These are phyloP conservation scores for Hyposmocoma kahamanoa DNA, from an alignment of 1,140 invertebrate species.

Conservation along the genomic window DNA sequence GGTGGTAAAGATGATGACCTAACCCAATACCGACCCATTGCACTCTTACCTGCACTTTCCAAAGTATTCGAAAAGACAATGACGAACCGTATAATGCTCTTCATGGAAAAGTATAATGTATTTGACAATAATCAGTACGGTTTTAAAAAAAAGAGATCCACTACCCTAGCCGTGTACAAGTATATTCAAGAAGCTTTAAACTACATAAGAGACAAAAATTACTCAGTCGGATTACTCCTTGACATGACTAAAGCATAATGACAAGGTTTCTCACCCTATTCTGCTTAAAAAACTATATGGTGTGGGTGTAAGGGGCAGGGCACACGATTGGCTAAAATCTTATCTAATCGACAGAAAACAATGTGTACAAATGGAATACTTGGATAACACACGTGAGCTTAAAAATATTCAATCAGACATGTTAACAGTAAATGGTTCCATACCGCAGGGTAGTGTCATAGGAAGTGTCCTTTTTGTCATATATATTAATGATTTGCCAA, in stretches of 20 bases:
- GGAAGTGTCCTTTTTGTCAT: neutral
- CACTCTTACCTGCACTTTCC: neutral
- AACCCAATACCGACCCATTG: neutral
- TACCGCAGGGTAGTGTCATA: neutral
- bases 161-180: neutral
- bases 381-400: neutral
- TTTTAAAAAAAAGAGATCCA: neutral
- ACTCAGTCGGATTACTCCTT: neutral
- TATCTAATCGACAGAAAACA: neutral
- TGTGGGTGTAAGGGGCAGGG: neutral
- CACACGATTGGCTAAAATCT: slow-evolving; percentile 1
- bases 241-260: slow-evolving; percentile 7
- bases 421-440: neutral
- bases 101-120: neutral
- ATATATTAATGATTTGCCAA: neutral
- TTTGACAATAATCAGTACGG: neutral
- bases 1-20: neutral
- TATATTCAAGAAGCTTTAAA: slow-evolving; percentile 2
- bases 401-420: neutral
- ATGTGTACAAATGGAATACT: neutral
- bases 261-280: slow-evolving; percentile 1
- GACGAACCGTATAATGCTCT: neutral
- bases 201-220: neutral
- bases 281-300: neutral
- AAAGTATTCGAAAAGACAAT: neutral